Base-by-base conservation (phyloP, 2,888 invertebrate genomes). In the Tetragonula carbonaria region DNA sequence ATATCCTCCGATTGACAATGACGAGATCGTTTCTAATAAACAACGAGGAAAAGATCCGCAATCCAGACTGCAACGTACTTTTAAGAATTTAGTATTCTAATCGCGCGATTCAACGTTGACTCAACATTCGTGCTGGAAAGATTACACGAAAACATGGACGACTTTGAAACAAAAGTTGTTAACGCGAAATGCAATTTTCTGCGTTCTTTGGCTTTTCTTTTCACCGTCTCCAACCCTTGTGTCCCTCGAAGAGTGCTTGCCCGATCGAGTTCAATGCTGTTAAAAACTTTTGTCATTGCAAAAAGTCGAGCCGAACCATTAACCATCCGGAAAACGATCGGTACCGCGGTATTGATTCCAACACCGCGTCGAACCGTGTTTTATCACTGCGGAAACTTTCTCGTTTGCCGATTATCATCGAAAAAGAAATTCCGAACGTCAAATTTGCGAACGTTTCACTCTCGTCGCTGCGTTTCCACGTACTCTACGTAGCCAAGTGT, bases 181-280 rank as follows among this genome's bases (percentile, higher is more conserved):
- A 87, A 78, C 87, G 76, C 86, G 87, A 91, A 91, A 92, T 92
- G 90, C 92, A 92, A 92, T 92, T 91, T 92, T 91, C n/a, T n/a
- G 80, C 53, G 28, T 80, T 66, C 77, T 79, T 88, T 80, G 84
- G 86, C 84, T 85, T 80, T 79, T 81, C 75, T 84, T 74, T 84
- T 80, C 63, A 28, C 33, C 33, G 74, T 63, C n/a, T 78, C 72
- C 51, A 51, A 80, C 80, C 38, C 38, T 38, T 38, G 76, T 38
- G 76, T 82, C 28, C 68, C 38, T 77, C 50, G 74, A 67, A 74
- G 80, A 63, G 71, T 77, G 79, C 65, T 62, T 75, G 66, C 51
- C 75, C 73, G 63, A 73, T 77, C 82, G 87, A 89, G 90, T 92
- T 89, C 91, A 90, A 91, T 91, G 88, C 87, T 87, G 91, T 91